Base-by-base conservation (phyloP, 2,888 invertebrate genomes). In the Tuta absoluta region DNA sequence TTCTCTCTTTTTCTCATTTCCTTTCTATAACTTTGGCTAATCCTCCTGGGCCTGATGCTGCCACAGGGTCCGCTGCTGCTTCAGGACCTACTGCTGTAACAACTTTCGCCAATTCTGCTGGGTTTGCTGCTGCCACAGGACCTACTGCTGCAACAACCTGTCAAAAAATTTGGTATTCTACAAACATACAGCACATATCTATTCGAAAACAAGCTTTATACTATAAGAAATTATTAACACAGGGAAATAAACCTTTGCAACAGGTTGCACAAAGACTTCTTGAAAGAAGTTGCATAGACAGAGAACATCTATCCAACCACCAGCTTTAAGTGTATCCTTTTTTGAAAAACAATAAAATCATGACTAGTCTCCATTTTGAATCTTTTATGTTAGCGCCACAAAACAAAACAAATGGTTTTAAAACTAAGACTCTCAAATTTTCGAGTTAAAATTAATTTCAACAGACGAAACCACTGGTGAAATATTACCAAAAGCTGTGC, bases 321-420 rank as follows among this genome's bases (percentile, higher is more conserved):
- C n/a, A n/a, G n/a, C n/a, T n/a, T n/a, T n/a, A n/a, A n/a, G n/a
- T n/a, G n/a, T n/a, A n/a, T n/a, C n/a, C n/a, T n/a, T 33, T 33
- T 7, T 33, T 33, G 4, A 7, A 33, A 33, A 33, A 33, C 3
- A 33, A 33, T 8, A 33, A 33, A 8, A 8, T 33, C 5, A 8
- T 33, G 8, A 33, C 8, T 7, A 8, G 4, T 4, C 8, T 33
- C 5, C 33, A 33, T 8, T 28, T 28, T 28, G 24, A 57, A 28
- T 3, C 23, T 8, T 62, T 49, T 49, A 65, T 65, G 38, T 58
- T 58, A 24, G 57, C 58, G 58, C n/a, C 48, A 59, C 61, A 69
- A n/a, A 62, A 14, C 63, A 65, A 69, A 65, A 67, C 49, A 65
- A 65, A 67, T 67, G 66, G 65, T 67, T 67, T 67, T 63, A 61